Base-by-base conservation (phyloP, 2,113 vertebrate genomes). In the Ammospiza caudacuta region DNA sequence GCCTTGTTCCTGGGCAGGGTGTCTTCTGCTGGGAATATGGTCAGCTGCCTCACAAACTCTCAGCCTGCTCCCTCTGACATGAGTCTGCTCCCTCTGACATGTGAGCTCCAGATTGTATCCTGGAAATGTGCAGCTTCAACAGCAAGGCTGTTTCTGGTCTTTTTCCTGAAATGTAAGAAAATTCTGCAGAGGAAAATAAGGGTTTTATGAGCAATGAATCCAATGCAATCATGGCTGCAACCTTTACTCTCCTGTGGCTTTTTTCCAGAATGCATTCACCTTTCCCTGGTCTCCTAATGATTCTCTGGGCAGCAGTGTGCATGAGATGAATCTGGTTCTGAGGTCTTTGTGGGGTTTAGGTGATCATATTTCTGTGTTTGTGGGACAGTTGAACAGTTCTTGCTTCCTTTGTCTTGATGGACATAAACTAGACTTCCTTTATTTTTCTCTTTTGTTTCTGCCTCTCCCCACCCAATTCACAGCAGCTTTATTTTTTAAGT, bases 211-310 rank as follows among this genome's bases (percentile, higher is more conserved):
- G 24, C 9, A 75, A 52, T 28, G 19, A 33, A 17, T 76, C 7
- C 16, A 41, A 11, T 16, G 41, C 61, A 57, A 28, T 72, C 3
- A 11, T 24, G 7, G 6, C 5, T 75, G 29, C 24, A 64, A n/a
- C 39, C 11, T 83, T 83, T 18, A 29, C 15, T 83, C 15, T 43
- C 1, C 0, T 3, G 4, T 12, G 3, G 4, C 13, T n/a, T 68
- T 41, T 85, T 35, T 17, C 18, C 10, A 46, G 57, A 83, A 41
- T 2, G 9, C 3, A 29, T 2, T 80, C 19, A 54, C 5, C 2
- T 87, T 74, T 87, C 27, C 16, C 35, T 61, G 46, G 49, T 73
- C 6, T 47, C 28, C 31, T 44, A 57, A 69, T 23, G 46, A 58
- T 70, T 89, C 25, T 83, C 74, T 51, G 31, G 55, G 44, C 23